These are phyloP conservation scores for Ophiodon elongatus DNA, from an alignment of 2,113 vertebrate genomes.

Conservation along the genomic window DNA sequence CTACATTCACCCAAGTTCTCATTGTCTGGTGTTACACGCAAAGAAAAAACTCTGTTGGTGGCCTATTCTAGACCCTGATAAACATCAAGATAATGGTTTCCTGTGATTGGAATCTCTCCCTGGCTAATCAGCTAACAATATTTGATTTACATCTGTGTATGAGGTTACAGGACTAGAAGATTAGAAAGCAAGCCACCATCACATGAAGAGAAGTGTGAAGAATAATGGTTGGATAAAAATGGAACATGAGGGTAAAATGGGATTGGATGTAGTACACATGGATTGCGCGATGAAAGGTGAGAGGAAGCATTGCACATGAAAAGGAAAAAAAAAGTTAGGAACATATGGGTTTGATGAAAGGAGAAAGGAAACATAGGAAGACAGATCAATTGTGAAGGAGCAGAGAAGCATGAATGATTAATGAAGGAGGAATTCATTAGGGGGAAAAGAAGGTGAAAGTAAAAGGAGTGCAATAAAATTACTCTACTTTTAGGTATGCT, in stretches of 20 bases:
- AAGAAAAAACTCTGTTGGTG: neutral
- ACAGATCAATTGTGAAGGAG: conserved; percentile 74
- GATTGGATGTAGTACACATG: conserved; percentile 12
- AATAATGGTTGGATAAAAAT: conserved; percentile 5
- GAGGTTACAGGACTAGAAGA: neutral
- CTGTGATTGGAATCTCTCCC: conserved; percentile 17
- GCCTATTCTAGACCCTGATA: neutral
- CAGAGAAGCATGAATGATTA: conserved; percentile 76
- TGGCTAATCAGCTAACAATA: conserved; percentile 8
- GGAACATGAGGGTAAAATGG: conserved; percentile 23
- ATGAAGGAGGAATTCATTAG: conserved; percentile 70
- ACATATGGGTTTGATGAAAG: conserved; percentile 65
- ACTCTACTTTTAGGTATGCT: conserved; percentile 27
- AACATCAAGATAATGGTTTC: conserved; percentile 28
- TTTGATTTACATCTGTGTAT: conserved; percentile 36
- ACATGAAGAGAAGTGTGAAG: conserved; percentile 5
- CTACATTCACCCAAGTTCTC: neutral
- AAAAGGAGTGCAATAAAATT: conserved; percentile 46
- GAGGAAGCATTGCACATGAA: conserved; percentile 41
- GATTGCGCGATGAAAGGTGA: conserved; percentile 50
- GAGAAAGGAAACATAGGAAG: conserved; percentile 54
- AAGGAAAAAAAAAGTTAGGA: conserved; percentile 29
- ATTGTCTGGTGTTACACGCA: neutral
- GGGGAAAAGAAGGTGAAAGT: conserved; percentile 46
- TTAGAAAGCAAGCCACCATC: conserved; percentile 3